phyloP scores from a whole-genome alignment of 2,888 invertebrate species.

The Folsomia candida region DNA sequence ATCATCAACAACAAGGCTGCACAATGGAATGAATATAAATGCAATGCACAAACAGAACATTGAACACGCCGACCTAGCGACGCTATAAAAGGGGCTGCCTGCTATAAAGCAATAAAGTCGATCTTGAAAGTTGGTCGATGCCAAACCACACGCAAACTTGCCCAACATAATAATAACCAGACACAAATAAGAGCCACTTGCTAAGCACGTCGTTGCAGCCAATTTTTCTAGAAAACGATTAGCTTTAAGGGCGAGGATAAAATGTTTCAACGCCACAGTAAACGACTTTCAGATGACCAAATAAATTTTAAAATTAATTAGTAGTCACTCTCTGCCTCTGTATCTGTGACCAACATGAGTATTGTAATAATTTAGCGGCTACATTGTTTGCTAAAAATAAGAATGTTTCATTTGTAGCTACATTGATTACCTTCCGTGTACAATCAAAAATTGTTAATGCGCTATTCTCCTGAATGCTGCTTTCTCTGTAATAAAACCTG shows the following conservation, averaged over 20 bases:
- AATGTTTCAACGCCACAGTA: neutral
- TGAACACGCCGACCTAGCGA: neutral
- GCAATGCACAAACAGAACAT: neutral
- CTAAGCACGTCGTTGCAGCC: neutral
- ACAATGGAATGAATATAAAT: neutral
- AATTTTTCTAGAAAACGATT: neutral
- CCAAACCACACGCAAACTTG: neutral
- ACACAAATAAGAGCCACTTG: neutral
- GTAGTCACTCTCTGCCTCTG: no score
- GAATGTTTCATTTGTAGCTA: no score
- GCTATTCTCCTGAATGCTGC: neutral
- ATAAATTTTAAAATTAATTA: neutral
- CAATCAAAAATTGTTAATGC: neutral
- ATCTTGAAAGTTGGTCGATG: neutral
- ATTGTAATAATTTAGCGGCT: no score
- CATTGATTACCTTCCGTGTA: no score
- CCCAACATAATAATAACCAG: neutral
- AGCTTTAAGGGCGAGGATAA: neutral
- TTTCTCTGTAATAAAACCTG: neutral
- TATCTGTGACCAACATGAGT: no score
- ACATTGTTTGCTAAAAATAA: no score
- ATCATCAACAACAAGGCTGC: neutral
- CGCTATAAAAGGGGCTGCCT: neutral
- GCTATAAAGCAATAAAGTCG: constrained; percentile 4
- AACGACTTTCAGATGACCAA: neutral